Base-by-base conservation (phyloP, 2,888 invertebrate species). In the Silvanus unidentatus region DNA sequence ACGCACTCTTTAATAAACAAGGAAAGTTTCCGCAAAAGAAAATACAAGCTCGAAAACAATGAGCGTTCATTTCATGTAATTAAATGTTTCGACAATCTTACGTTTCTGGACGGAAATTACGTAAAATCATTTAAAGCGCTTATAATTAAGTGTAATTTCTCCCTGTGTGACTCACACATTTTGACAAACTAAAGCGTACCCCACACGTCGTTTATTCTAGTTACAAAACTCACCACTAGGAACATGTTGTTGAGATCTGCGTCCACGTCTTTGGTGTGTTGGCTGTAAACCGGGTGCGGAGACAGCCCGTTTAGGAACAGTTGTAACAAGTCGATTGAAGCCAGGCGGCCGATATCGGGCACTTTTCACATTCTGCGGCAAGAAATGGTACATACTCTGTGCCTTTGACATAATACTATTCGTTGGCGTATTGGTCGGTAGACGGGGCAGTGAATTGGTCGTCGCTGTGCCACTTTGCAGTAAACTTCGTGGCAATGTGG, bases 271-370 rank as follows among this genome's bases (percentile, higher is more conserved):
- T 55, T 73, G 78, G 61, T 79, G 81, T 13, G 76, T 73, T 16
- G 79, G 82, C 54, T 87, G 87, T 29, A 89, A 74, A 0, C 88
- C 87, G 1, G 86, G 85, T 0, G 86, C 85, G 12, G 85, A 86
- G 6, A 84, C 81, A 0, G 88, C 84, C 27, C 88, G 75, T 55
- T 88, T 88, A 1, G 86, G 84, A 45, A 74, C 73, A 36, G 70
- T 66, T 2, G 71, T 54, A 48, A 70, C 71, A 51, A 74, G 74
- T 35, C 86, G 78, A 28, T 80, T 78, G 72, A 86, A 86, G 1
- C 88, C 90, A 0, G 91, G 90, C 1, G 92, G 89, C 2, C 92
- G 76, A 69, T 92, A 92, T 30, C 92, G 76, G 34, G 91, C 91
- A 41, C 90, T 91, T 66, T 91, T 91, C 37, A 88, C 90, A 51